Conservation (phyloP, 2,888 invertebrate genomes). For the Agriopis leucophaearia region DNA sequence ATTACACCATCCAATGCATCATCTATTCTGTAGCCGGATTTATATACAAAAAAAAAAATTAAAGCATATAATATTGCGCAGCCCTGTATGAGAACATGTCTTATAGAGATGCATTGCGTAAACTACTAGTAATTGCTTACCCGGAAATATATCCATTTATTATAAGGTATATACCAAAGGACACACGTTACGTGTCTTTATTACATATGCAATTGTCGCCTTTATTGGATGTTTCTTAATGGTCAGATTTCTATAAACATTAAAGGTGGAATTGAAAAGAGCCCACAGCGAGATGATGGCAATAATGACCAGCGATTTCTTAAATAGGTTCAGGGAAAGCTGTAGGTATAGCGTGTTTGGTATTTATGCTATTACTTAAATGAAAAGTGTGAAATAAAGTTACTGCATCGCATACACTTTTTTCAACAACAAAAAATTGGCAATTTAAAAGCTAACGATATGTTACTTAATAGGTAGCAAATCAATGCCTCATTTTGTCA, state of each 20-base stretch:
- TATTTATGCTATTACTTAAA: no score
- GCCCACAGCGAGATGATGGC: constrained; percentile 22
- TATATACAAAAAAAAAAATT: no score
- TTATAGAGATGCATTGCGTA: constrained; percentile 19
- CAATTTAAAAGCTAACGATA: no score
- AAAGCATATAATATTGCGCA: no score
- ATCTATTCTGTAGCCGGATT: no score
- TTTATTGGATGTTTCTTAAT: constrained; percentile 13
- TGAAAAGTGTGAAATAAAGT: no score
- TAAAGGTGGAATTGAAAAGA: constrained; percentile 3
- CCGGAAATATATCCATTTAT: constrained; percentile 44
- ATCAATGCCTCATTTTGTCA: no score
- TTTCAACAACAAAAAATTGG: no score
- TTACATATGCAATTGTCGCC: constrained; percentile 27
- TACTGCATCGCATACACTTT: no score
- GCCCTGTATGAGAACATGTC: neutral
- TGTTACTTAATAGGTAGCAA: no score
- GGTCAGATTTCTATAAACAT: constrained; percentile 17
- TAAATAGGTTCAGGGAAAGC: constrained; percentile 18
- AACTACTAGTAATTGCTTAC: constrained; percentile 39
- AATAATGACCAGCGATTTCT: constrained; percentile 25
- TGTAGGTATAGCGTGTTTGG: neutral
- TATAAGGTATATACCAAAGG: constrained; percentile 42
- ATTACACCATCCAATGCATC: no score
- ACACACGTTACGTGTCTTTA: constrained; percentile 26